Evolutionary conservation across 2,888 invertebrate species (phyloP), one percentile per base, ranked within the genome.

Genomic region (Diogma glabrata): DNA sequence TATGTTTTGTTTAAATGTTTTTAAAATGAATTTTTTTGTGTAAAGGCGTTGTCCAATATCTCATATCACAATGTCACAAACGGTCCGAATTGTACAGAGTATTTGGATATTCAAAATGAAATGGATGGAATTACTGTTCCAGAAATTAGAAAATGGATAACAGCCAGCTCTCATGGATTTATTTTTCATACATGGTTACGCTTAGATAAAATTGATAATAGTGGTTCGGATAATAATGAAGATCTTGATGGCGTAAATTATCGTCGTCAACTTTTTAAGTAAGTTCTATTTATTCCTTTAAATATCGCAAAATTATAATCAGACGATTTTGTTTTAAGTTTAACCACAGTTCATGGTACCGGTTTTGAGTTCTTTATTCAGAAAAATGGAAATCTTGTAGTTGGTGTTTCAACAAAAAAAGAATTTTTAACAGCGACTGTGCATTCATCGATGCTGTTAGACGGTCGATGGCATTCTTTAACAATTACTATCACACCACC

Each of bases 341-440:
- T 79, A 53, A 64, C 70, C 28, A 75, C 75, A 3, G 65, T 61
- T 54, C 65, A 67, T 52, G 75, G 76, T 4, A 67, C 69, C 26
- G 79, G 80, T 2, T 75, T 79, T 56, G 79, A 80, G 61, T 72
- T 76, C 3, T 80, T 79, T 60, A 68, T 80, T 40, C 75, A 75
- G 43, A 64, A 70, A 36, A 73, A 73, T 57, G 74, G 75, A 23
- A 70, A 70, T 52, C 66, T 80, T 24, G 73, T 77, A 4, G 72
- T 79, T 14, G 76, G 75, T 9, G 73, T 78, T 2, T 63, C 71
- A 24, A 75, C 73, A 20, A 75, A 74, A 57, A 75, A 78, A 49
- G 78, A 79, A 59, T 77, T 74, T 60, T 65, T 75, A 8, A 72
- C 76, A 22, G 72, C 76, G 2, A 66, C 74, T 2, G 73, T 77